Conservation (phyloP, 2,888 invertebrate species). For the Aspidiotus rigidus region DNA sequence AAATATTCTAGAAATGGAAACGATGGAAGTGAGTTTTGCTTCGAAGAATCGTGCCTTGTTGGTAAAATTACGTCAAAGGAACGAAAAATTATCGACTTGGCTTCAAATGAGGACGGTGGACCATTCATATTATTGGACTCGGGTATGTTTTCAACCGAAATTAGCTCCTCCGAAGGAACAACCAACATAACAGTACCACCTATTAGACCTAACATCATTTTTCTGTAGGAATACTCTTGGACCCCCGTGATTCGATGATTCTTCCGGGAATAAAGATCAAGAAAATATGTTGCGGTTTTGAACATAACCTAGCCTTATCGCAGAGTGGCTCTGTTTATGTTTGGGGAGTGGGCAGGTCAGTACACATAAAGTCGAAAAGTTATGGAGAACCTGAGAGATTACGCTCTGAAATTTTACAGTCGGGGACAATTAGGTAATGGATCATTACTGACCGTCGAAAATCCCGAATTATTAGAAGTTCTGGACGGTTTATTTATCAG, state of each 20-base stretch:
- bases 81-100: conserved; percentile 43
- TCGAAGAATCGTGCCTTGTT: no score
- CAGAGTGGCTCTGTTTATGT: conserved; percentile 63
- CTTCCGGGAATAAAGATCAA: conserved; percentile 50
- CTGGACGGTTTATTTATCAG: conserved; percentile 64
- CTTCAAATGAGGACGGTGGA: conserved; percentile 46
- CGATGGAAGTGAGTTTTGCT: neutral
- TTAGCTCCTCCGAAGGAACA: neutral
- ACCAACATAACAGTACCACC: neutral
- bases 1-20: conserved; percentile 35
- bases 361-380: neutral
- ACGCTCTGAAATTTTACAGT: conserved; percentile 46
- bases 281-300: conserved; percentile 66
- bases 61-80: no score
- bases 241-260: conserved; percentile 52
- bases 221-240: conserved; percentile 50
- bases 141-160: conserved; percentile 32
- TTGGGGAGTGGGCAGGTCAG: conserved; percentile 73
- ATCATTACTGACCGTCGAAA: conserved; percentile 53
- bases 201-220: conserved; percentile 12
- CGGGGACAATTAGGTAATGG: conserved; percentile 80
- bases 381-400: neutral
- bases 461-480: conserved; percentile 59
- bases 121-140: conserved; percentile 45
- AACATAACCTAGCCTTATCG: conserved; percentile 66